Evolutionary conservation across 2,797 vertebrate genomes (phyloP), one percentile per base, ranked within the genome.

Genomic region (Spinibarbus caldwelli): DNA sequence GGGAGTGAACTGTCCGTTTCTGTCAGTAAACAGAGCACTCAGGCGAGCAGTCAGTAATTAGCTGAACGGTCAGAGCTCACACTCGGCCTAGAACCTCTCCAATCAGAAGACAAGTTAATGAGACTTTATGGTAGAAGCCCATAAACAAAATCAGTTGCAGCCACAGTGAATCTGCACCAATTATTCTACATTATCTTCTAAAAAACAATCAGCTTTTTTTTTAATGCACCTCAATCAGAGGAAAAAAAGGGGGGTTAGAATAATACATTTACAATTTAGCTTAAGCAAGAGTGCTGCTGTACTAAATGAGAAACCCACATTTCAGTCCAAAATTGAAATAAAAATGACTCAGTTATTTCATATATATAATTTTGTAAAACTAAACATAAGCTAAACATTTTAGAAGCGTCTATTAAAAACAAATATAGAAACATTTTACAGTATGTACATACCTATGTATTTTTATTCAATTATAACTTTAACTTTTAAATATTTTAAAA

Each of bases 21-120:
- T 87, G 12, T 34, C 86, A 84, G 88, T 92, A 92, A 93, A 94
- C 91, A 94, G 86, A 87, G 87, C 59, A 87, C 83, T 86, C 72
- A 73, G 62, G 64, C 75, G 52, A 86, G 70, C 83, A 86, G 88
- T 73, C 88, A 87, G 86, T 93, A 93, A 95, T 94, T 94, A 93
- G 85, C 88, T 84, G 36, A 89, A 76, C 87, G 93, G 88, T 90
- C 92, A 92, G 89, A 91, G 89, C 90, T 90, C 89, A 86, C 86
- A 87, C 90, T 90, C 82, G 90, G 90, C 90, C 83, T 88, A 87
- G 84, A 85, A 79, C 82, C 89, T 93, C 87, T 86, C 77, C 73
- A 92, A 93, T 93, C 91, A 93, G 87, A 59, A 81, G 66, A 29
- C 82, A 83, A 82, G 80, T 81, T 87, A 89, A 91, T 89, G 26